Percentiles rank a stretch among this genome's conserved stretches.
These are phyloP conservation scores for Protomyctophum bolini DNA, from an alignment of 2,113 vertebrate genomes.

Conservation along the genomic window DNA sequence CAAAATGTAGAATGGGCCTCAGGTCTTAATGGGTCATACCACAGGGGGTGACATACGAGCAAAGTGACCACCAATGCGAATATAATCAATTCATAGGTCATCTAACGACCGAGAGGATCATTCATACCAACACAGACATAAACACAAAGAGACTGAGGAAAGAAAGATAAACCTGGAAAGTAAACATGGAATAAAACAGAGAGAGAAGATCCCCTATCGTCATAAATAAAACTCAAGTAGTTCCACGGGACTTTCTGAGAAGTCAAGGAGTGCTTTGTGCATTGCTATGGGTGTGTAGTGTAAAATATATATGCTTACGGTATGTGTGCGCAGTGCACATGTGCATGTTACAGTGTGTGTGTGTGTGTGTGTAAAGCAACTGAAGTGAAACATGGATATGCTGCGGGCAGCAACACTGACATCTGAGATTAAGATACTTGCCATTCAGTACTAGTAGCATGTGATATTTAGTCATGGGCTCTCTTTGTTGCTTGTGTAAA, in stretches of 20 bases:
- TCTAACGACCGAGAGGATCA: slow-evolving; percentile 1
- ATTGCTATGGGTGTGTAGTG: slow-evolving; percentile 32
- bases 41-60: too few species aligned
- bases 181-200: background rate
- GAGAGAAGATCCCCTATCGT: slow-evolving; percentile 8
- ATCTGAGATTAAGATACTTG: slow-evolving; percentile 42
- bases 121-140: slow-evolving; percentile 5
- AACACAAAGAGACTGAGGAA: slow-evolving; percentile 4
- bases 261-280: slow-evolving; percentile 32
- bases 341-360: slow-evolving; percentile 17
- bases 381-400: slow-evolving; percentile 55
- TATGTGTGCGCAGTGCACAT: slow-evolving; percentile 6
- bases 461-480: slow-evolving; percentile 29
- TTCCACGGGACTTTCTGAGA: slow-evolving; percentile 38
- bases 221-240: slow-evolving; percentile 48
- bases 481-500: slow-evolving; percentile 26
- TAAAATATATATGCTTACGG: slow-evolving; percentile 43
- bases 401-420: slow-evolving; percentile 64
- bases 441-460: slow-evolving; percentile 31
- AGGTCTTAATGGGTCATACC: too few species aligned
- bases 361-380: slow-evolving; percentile 36
- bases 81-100: background rate
- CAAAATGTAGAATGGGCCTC: too few species aligned
- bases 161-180: slow-evolving; percentile 1
- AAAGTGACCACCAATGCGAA: too few species aligned